Percentiles rank a stretch among this genome's conserved stretches.
phyloP scores from a whole-genome alignment of 2,113 vertebrate species.

The Anhinga anhinga region DNA sequence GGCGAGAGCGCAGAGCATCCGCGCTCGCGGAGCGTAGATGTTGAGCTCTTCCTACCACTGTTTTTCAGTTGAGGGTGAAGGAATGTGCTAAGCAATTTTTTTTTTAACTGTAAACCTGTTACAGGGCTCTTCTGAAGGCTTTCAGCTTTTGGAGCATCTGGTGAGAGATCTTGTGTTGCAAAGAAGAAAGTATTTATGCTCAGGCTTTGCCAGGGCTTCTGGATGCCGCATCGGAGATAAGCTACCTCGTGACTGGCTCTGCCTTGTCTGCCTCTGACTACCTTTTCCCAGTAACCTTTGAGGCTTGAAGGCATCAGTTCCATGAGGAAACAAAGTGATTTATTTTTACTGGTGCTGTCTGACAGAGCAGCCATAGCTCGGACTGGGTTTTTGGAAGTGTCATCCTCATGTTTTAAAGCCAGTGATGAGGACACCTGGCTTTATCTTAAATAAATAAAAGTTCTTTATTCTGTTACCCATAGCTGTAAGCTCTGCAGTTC shows the following conservation, averaged over 20 bases:
- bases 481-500: neutral
- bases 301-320: neutral
- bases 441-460: neutral
- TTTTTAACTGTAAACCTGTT: neutral
- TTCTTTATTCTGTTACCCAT: neutral
- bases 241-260: neutral
- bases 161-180: neutral
- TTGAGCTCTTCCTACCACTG: neutral
- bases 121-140: neutral
- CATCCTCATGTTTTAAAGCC: neutral
- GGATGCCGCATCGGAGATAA: neutral
- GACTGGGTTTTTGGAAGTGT: neutral
- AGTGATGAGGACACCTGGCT: neutral
- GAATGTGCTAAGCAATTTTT: neutral
- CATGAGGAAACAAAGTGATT: neutral
- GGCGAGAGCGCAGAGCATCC: fast-evolving
- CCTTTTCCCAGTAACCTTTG: neutral
- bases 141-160: neutral
- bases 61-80: neutral
- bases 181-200: neutral
- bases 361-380: neutral
- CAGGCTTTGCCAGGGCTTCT: neutral
- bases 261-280: neutral
- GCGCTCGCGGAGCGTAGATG: fast-evolving
- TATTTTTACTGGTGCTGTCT: neutral